phyloP scores from a whole-genome alignment of 2,888 invertebrate species.

The Caenorhabditis sp. region DNA sequence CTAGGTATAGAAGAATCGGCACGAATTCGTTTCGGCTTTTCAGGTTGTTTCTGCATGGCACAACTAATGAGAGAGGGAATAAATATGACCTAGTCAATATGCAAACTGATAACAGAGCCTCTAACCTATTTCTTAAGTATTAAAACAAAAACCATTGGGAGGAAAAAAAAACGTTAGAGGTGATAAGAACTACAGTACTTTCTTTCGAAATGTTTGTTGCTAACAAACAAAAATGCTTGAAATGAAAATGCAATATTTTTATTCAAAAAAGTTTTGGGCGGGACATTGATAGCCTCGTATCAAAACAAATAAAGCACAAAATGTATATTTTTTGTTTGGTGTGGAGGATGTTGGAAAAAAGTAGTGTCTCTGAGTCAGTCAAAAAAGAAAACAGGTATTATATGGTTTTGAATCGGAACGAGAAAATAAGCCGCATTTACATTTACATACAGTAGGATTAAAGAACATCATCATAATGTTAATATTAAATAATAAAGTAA shows the following conservation, averaged over 20 bases:
- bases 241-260: slow-evolving; percentile 30
- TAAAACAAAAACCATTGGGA: slow-evolving; percentile 4
- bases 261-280: slow-evolving; percentile 12
- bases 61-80: too few relatives aligned
- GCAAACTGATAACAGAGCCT: background rate
- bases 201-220: background rate
- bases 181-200: background rate
- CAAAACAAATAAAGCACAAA: slow-evolving; percentile 32
- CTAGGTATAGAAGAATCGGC: background rate
- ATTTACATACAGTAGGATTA: background rate
- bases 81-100: background rate
- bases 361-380: slow-evolving; percentile 1
- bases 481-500: background rate
- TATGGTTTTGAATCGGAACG: background rate
- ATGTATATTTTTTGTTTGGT: background rate
- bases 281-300: slow-evolving; percentile 30
- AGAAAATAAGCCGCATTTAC: background rate
- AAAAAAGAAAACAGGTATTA: background rate
- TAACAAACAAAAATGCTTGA: slow-evolving; percentile 29
- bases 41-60: slow-evolving; percentile 6
- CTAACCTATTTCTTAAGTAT: background rate
- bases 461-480: background rate
- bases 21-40: background rate
- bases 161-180: background rate
- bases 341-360: background rate